Conservation (phyloP, 2,888 invertebrate genomes). For the Lithosia quadra region DNA sequence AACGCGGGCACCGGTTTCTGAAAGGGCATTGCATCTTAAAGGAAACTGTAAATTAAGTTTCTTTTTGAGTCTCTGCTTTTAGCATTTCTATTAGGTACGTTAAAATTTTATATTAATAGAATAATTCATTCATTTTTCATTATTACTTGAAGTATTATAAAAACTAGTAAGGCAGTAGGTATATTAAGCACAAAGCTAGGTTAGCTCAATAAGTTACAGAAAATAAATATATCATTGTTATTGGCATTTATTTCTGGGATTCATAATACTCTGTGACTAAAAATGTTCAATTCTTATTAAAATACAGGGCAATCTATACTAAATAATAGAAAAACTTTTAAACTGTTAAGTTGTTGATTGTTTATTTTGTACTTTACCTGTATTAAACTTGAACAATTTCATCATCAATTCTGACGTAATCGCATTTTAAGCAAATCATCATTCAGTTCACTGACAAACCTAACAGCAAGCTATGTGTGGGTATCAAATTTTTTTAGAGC, state of each 20-base stretch:
- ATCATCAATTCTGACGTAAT: background rate
- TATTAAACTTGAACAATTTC: background rate
- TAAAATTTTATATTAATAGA: constrained; percentile 28
- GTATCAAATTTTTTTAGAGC: background rate
- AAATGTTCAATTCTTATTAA: too few relatives aligned
- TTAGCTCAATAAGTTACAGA: too few relatives aligned
- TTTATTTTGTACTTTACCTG: background rate
- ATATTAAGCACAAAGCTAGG: too few relatives aligned
- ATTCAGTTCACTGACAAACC: background rate
- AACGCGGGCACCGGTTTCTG: constrained; percentile 62
- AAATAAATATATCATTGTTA: too few relatives aligned
- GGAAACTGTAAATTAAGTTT: constrained; percentile 66
- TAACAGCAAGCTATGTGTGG: background rate
- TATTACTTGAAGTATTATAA: background rate
- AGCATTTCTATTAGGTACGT: constrained; percentile 43
- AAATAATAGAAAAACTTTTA: too few relatives aligned
- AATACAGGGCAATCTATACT: too few relatives aligned
- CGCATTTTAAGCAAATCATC: background rate
- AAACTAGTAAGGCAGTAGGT: background rate
- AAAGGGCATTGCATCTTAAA: constrained; percentile 67
- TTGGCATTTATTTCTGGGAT: too few relatives aligned
- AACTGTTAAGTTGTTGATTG: too few relatives aligned
- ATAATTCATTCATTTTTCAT: background rate
- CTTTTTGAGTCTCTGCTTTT: constrained; percentile 52
- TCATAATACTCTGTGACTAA: too few relatives aligned